Percentiles rank a stretch among this genome's conserved stretches.
phyloP scores from a whole-genome alignment of 2,888 invertebrate species.

The Xanthia icteritia region DNA sequence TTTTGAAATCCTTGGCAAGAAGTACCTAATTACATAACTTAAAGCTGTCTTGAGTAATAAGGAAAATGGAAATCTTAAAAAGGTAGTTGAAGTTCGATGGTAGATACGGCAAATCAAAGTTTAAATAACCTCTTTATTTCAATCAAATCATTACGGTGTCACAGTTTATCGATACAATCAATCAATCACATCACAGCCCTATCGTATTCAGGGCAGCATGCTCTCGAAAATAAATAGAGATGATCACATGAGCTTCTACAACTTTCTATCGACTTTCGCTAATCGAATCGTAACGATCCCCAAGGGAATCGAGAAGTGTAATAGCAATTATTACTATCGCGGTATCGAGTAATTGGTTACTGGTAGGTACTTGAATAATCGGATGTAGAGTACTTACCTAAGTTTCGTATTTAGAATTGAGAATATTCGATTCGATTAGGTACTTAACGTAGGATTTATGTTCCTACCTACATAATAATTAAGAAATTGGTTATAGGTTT shows the following conservation, averaged over 20 bases:
- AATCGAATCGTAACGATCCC: conserved; percentile 66
- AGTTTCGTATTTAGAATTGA: background rate
- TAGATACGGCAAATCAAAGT: background rate
- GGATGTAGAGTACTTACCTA: conserved; percentile 1
- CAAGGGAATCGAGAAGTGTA: conserved; percentile 57
- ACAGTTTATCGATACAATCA: conserved; percentile 50
- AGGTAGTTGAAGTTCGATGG: no score
- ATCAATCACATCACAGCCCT: conserved; percentile 57
- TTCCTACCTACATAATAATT: background rate
- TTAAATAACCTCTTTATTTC: conserved; percentile 1
- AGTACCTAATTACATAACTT: background rate
- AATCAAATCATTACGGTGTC: conserved; percentile 14
- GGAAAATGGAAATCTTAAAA: background rate
- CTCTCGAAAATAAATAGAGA: conserved; percentile 69
- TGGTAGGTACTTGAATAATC: conserved; percentile 21
- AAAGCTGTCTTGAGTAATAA: background rate
- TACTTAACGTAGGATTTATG: background rate
- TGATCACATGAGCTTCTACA: conserved; percentile 66
- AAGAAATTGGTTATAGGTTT: background rate
- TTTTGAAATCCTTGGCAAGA: conserved; percentile 27
- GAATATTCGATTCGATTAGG: background rate
- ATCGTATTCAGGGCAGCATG: conserved; percentile 65
- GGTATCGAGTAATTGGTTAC: conserved; percentile 57
- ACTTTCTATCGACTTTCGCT: conserved; percentile 82
- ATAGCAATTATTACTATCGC: conserved; percentile 52